Conservation (phyloP, 30 jellyfish, hydroid and myxozoan genomes). For the Cassiopea xamachana region DNA sequence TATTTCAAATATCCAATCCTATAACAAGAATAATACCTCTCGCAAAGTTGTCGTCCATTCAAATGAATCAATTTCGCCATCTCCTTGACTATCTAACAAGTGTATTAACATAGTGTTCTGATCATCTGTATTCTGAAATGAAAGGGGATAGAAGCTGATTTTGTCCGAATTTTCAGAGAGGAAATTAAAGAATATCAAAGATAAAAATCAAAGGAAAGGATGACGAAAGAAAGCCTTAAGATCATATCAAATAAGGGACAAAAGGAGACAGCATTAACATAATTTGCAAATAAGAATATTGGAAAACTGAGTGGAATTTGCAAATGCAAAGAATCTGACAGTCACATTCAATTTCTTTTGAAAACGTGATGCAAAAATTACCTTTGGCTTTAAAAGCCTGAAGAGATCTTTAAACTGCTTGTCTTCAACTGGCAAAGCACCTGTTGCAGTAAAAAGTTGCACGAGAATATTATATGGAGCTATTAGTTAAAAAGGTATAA, state of each 20-base stretch:
- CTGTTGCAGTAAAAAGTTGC: slow-evolving; percentile 11
- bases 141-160: not conserved
- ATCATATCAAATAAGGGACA: too few relatives aligned
- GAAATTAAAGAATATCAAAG: not conserved
- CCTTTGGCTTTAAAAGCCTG: slow-evolving; percentile 81
- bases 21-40: slow-evolving; percentile 28
- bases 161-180: not conserved
- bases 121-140: slow-evolving; percentile 76
- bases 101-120: slow-evolving; percentile 73
- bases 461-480: not conserved
- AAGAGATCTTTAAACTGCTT: slow-evolving; percentile 67
- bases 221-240: too few relatives aligned
- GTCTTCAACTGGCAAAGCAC: slow-evolving; percentile 75
- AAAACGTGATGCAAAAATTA: not conserved
- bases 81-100: slow-evolving; percentile 77
- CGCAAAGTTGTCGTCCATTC: slow-evolving; percentile 91
- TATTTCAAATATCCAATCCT: too few relatives aligned
- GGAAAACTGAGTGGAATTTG: too few relatives aligned
- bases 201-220: too few relatives aligned
- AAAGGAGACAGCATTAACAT: too few relatives aligned
- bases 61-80: slow-evolving; percentile 85
- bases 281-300: too few relatives aligned
- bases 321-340: too few relatives aligned
- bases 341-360: too few relatives aligned
- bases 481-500: too few relatives aligned